A percentile compares a stretch with the other conserved stretches of the same genome.
Conservation (phyloP, 1,140 invertebrate genomes). For the Drosophila nigromelanica region DNA sequence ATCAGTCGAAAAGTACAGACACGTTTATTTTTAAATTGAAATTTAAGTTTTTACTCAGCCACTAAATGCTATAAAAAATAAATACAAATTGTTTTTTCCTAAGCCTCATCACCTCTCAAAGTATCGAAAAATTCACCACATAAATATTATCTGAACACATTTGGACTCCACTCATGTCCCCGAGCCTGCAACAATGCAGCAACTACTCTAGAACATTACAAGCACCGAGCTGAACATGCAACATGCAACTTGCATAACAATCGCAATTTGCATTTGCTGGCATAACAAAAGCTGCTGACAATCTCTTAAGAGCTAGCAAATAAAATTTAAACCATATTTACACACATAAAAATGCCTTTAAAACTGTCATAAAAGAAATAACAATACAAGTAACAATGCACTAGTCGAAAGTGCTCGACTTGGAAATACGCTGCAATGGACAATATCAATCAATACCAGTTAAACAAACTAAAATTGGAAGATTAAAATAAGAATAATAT, state of each 20-base stretch:
- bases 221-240: constrained; percentile 6
- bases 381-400: neutral
- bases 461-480: neutral
- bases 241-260: constrained; percentile 55
- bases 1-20: too few relatives aligned
- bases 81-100: neutral
- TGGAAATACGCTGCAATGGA: neutral
- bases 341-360: constrained; percentile 61
- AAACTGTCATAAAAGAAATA: constrained; percentile 60
- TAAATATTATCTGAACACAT: constrained; percentile 22
- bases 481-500: neutral
- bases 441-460: too few relatives aligned
- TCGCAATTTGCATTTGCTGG: constrained; percentile 56
- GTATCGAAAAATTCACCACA: constrained; percentile 8
- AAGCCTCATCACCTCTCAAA: constrained; percentile 5
- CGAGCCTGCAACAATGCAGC: constrained; percentile 22
- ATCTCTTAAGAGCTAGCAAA: constrained; percentile 53
- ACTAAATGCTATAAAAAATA: neutral
- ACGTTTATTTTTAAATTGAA: too few relatives aligned
- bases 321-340: constrained; percentile 64
- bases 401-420: neutral
- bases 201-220: constrained; percentile 30
- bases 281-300: constrained; percentile 37
- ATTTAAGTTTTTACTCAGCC: too few relatives aligned
- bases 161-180: neutral